Evolutionary conservation across 64 coral and sea anemone species (phyloP), one percentile per base, ranked within the genome.

Genomic region (Orbicella faveolata): DNA sequence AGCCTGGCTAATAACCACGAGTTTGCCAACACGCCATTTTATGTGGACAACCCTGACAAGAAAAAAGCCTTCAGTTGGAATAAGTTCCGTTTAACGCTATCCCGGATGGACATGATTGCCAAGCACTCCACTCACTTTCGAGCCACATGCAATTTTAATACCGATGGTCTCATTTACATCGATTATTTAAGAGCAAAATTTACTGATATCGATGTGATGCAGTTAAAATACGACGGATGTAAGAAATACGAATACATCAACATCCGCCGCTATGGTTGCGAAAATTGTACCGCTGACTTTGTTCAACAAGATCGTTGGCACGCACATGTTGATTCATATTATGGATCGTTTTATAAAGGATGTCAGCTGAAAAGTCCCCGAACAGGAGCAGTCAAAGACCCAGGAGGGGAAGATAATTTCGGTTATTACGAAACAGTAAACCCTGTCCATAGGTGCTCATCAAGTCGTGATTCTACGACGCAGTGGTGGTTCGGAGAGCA

Each of bases 61-160:
- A 63, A 95, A 48, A 88, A 78, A 12, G 54, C 34, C 44, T 88
- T 91, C 36, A 61, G 23, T 44, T 95, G 94, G 94, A 30, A 80
- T 70, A 79, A 64, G 34, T 95, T 90, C 36, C 94, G 94, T 18
- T 54, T 95, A 37, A 89, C 94, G 1, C 4, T 36, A 65, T 33
- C 25, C 7, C 39, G 36, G 0, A 95, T 95, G 89, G 77, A 73
- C 15, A 36, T 63, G n/a, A 23, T 88, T 20, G 61, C 74, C 13
- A 75, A 61, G 18, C 25, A 20, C 0, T 90, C 94, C 3, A 88
- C 94, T 74, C 89, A 95, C 23, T 65, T 90, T 21, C 89, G 94
- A 73, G 89, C 89, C 41, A 95, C 85, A 14, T 95, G 94, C 73
- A 95, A 95, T 70, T 95, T 81, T 79, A 80, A 75, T 37, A 81